Evolutionary conservation across 2,797 vertebrate species (phyloP), one percentile per base, ranked within the genome.

Genomic region (Sitta carolinensis): DNA sequence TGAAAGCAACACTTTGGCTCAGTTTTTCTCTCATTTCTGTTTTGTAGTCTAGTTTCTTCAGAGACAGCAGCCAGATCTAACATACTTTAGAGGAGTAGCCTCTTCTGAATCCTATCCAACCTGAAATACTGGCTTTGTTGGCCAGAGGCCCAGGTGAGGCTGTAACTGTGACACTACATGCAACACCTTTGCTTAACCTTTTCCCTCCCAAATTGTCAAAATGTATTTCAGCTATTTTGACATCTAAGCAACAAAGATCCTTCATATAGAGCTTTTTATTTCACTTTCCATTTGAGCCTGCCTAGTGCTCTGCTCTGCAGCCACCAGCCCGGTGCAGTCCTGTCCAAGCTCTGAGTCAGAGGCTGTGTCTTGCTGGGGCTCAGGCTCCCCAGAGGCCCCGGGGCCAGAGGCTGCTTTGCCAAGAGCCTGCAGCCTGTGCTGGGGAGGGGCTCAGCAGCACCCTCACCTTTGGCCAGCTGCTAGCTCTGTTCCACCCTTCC

Each of bases 71-170:
- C 61, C 86, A 93, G 77, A 95, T 91, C 91, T 85, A 68, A 96
- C 91, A 93, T 67, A 88, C 68, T 90, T 91, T 84, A 95, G 96
- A 96, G 91, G 90, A 94, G 69, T 94, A 96, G 94, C 94, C 97
- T 96, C 93, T 92, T 80, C 81, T 79, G 81, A 96, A 95, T 90
- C 97, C 93, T 26, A 97, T 96, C 96, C 67, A 94, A 98, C 98
- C 97, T 96, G 98, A 98, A 98, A 98, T 95, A 98, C 98, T 90
- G 93, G 98, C 96, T 98, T 92, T 91, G 93, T 87, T 94, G 95
- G 94, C 89, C 94, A 97, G 96, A 92, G 96, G 95, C 87, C 86
- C 82, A 94, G 95, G 96, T 82, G 87, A 91, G 84, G 76, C 94
- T 95, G 94, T 90, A 96, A 95, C 85, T 83, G 93, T 74, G 88